Percentiles rank a stretch among this genome's conserved stretches.
Evolutionary conservation across 2,113 vertebrate species (phyloP).

Genomic region (Empidonax alnorum): DNA sequence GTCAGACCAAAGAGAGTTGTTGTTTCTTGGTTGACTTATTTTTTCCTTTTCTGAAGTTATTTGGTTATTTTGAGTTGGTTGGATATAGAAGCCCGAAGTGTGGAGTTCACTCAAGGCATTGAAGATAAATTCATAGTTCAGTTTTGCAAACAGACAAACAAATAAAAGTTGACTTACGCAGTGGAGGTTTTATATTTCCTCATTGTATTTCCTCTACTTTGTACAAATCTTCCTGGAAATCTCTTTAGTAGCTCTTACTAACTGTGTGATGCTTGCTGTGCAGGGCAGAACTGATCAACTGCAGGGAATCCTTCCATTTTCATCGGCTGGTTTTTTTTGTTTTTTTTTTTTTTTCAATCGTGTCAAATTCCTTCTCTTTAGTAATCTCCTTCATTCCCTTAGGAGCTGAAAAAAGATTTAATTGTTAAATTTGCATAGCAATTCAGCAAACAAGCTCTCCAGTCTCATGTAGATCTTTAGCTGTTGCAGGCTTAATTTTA

Average conservation of each 20-base stretch:
- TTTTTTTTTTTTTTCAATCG: not conserved
- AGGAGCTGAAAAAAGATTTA: constrained; percentile 77
- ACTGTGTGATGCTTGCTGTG: constrained; percentile 19
- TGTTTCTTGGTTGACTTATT: not conserved
- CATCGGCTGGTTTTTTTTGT: not conserved
- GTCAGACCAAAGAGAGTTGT: not conserved
- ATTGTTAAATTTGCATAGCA: constrained; percentile 84
- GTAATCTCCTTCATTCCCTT: constrained; percentile 70
- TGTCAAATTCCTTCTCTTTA: constrained; percentile 71
- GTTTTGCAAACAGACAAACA: constrained; percentile 61
- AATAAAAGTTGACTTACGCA: constrained; percentile 52
- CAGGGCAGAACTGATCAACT: constrained; percentile 38
- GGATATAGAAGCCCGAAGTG: not conserved
- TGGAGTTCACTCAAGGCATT: constrained; percentile 37
- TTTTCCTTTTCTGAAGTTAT: not conserved
- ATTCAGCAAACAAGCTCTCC: constrained; percentile 79
- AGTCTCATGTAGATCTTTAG: constrained; percentile 64
- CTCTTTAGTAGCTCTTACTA: constrained; percentile 52
- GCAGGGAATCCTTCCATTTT: constrained; percentile 34
- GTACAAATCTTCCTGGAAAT: constrained; percentile 50
- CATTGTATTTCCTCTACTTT: not conserved
- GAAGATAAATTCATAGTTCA: constrained; percentile 69
- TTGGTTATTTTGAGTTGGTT: constrained; percentile 52
- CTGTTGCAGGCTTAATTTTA: constrained; percentile 58
- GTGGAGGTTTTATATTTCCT: constrained; percentile 36